A percentile compares a stretch with the other conserved stretches of the same genome.
These are phyloP conservation scores for Trichopoda pennipes DNA, from an alignment of 2,888 invertebrate genomes.

Conservation along the genomic window DNA sequence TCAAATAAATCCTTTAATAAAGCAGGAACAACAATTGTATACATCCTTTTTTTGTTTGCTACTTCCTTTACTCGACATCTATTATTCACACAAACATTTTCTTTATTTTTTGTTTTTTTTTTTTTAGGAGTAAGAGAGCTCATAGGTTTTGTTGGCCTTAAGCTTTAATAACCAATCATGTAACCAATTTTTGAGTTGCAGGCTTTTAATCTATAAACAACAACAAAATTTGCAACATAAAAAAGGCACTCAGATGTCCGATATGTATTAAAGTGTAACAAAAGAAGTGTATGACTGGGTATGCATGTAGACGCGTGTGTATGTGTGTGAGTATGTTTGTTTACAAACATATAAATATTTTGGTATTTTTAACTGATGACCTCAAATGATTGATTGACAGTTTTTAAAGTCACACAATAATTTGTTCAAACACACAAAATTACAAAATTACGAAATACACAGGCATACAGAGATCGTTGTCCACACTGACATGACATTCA, in stretches of 20 bases:
- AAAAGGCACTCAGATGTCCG: conserved; percentile 36
- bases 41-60: not conserved
- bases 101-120: not conserved
- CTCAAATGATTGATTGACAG: conserved; percentile 70
- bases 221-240: not conserved
- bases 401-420: conserved; percentile 63
- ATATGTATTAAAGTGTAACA: conserved; percentile 34
- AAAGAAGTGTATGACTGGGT: conserved; percentile 41
- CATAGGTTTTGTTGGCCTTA: conserved; percentile 29
- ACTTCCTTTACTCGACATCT: conserved; percentile 22
- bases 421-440: conserved; percentile 42
- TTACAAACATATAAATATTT: conserved; percentile 18
- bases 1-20: conserved; percentile 15
- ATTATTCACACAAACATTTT: conserved; percentile 19
- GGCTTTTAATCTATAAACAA: conserved; percentile 51
- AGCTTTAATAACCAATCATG: conserved; percentile 61
- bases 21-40: conserved; percentile 1
- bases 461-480: conserved; percentile 24
- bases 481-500: conserved; percentile 56
- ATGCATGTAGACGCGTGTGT: not conserved
- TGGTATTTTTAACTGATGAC: conserved; percentile 62
- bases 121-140: no score
- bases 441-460: conserved; percentile 9
- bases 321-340: not conserved
- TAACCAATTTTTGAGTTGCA: conserved; percentile 58